Percentiles rank a stretch among this genome's conserved stretches.
phyloP scores from a whole-genome alignment of 2,888 invertebrate species.

The Lasioglossum vierecki region DNA sequence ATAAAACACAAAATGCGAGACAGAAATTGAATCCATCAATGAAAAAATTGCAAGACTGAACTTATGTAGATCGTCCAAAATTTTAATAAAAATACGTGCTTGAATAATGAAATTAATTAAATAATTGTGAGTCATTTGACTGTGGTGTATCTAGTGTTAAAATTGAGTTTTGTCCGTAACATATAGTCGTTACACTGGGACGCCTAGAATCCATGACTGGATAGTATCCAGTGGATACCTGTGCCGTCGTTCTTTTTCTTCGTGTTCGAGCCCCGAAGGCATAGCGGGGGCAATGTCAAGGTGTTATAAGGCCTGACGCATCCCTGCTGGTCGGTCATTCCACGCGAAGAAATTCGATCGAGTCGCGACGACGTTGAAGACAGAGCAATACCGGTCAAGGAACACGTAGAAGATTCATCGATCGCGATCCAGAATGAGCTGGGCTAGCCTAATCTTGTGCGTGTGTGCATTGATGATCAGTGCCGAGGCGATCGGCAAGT shows the following conservation, averaged over 20 bases:
- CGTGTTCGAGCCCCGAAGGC: slow-evolving; percentile 28
- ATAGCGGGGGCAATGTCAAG: slow-evolving; percentile 83
- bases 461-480: slow-evolving; percentile 61
- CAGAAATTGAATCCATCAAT: no score
- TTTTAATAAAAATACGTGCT: no score
- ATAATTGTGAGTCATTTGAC: no score
- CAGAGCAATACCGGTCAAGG: background rate
- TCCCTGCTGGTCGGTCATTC: slow-evolving; percentile 80
- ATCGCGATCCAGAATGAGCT: slow-evolving; percentile 22
- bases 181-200: background rate
- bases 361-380: background rate
- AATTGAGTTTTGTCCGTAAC: no score
- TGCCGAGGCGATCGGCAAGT: slow-evolving; percentile 76
- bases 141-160: no score
- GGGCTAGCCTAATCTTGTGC: slow-evolving; percentile 53
- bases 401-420: background rate
- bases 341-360: slow-evolving; percentile 76
- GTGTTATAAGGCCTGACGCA: slow-evolving; percentile 81
- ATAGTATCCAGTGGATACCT: background rate
- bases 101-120: no score
- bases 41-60: no score
- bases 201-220: background rate
- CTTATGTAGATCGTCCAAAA: no score
- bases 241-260: slow-evolving; percentile 41
- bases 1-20: no score